Conservation (phyloP, 2,888 invertebrate species). For the Amphipyra tragopoginis region DNA sequence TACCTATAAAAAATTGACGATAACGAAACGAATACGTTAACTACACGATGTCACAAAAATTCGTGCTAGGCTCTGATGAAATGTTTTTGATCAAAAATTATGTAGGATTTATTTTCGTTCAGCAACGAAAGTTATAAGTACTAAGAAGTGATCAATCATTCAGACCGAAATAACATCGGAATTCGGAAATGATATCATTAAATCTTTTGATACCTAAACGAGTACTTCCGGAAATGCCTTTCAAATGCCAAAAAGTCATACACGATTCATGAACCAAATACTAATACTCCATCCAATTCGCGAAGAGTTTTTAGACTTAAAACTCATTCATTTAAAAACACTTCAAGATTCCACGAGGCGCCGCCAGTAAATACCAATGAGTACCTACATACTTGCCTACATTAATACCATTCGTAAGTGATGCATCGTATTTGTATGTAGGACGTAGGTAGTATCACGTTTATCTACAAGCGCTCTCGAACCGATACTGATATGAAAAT, state of each 20-base stretch:
- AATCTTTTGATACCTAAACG: constrained; percentile 1
- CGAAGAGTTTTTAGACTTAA: constrained; percentile 1
- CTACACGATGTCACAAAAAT: no score
- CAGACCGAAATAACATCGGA: constrained; percentile 11
- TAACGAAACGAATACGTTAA: no score
- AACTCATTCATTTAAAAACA: no score
- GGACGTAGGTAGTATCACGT: constrained; percentile 25
- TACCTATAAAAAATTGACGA: no score
- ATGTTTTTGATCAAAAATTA: no score
- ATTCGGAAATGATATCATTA: constrained; percentile 33
- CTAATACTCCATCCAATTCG: no score
- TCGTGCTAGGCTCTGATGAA: no score
- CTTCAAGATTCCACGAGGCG: no score
- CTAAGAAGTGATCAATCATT: constrained; percentile 19
- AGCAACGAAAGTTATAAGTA: not conserved
- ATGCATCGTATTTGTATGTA: constrained; percentile 43
- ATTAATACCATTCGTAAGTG: constrained; percentile 8
- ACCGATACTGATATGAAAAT: constrained; percentile 37
- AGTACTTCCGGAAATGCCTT: constrained; percentile 21
- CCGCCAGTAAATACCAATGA: no score
- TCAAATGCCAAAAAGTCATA: not conserved
- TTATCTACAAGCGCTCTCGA: constrained; percentile 35
- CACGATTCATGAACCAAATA: no score
- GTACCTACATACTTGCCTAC: constrained; percentile 2
- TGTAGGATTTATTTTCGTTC: not conserved